Evolutionary conservation across 2,797 vertebrate genomes (phyloP).

Genomic region (Erithacus rubecula): DNA sequence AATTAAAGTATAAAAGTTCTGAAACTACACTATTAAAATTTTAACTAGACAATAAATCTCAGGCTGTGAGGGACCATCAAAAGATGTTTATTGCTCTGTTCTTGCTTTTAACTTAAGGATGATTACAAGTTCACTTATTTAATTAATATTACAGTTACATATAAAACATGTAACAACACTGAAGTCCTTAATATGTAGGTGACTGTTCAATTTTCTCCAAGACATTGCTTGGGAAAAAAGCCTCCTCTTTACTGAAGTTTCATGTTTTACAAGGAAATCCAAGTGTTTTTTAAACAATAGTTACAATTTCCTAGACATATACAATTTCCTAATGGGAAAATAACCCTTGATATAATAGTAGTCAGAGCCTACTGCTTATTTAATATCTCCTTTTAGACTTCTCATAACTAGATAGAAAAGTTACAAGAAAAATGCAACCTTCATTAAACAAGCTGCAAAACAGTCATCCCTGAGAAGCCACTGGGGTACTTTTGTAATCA

Average conservation of each 20-base stretch:
- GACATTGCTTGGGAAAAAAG: slow-evolving; percentile 11
- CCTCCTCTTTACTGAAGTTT: neutral
- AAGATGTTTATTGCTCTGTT: slow-evolving; percentile 61
- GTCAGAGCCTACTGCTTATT: neutral
- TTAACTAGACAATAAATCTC: slow-evolving; percentile 76
- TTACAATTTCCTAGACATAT: neutral
- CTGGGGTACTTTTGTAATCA: neutral
- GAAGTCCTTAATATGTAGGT: slow-evolving; percentile 4
- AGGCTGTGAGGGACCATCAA: slow-evolving; percentile 60
- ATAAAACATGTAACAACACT: neutral
- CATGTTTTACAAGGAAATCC: slow-evolving; percentile 56
- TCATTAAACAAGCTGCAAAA: slow-evolving; percentile 43
- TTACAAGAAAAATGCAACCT: slow-evolving; percentile 28
- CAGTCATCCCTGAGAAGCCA: neutral
- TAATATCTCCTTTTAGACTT: slow-evolving; percentile 1
- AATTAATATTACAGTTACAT: slow-evolving; percentile 51
- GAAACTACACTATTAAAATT: slow-evolving; percentile 71
- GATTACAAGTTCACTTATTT: slow-evolving; percentile 53
- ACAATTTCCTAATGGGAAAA: neutral
- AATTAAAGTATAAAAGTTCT: slow-evolving; percentile 69
- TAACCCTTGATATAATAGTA: neutral
- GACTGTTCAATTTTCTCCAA: slow-evolving; percentile 16
- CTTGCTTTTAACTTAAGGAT: slow-evolving; percentile 65
- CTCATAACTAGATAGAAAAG: slow-evolving; percentile 32
- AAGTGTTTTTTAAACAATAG: neutral